Percentiles rank a stretch among this genome's conserved stretches.
Evolutionary conservation across 2,888 invertebrate genomes (phyloP).

Genomic region (Cosmia pyralina): DNA sequence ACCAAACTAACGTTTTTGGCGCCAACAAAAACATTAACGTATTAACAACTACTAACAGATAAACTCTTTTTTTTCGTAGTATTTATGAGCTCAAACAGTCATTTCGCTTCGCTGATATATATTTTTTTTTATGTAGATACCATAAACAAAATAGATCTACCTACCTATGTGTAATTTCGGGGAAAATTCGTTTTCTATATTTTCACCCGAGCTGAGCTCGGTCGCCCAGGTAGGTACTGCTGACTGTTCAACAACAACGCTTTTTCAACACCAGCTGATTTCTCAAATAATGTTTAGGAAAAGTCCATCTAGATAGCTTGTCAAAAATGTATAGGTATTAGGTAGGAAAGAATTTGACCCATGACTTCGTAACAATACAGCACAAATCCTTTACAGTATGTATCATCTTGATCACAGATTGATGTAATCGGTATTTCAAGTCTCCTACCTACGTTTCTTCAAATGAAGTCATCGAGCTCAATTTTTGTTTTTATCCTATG

Average conservation of each 20-base stretch:
- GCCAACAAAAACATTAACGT: too few relatives aligned
- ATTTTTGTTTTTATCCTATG: slow-evolving; percentile 47
- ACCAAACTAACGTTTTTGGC: too few relatives aligned
- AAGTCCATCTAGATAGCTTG: neutral
- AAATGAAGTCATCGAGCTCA: slow-evolving; percentile 46
- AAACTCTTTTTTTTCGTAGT: too few relatives aligned
- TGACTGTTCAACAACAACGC: neutral
- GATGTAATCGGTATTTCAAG: slow-evolving; percentile 48
- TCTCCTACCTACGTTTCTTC: slow-evolving; percentile 30
- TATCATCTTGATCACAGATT: slow-evolving; percentile 10
- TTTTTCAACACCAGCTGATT: neutral
- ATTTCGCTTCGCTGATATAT: too few relatives aligned
- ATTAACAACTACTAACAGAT: too few relatives aligned
- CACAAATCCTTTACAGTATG: slow-evolving; percentile 1
- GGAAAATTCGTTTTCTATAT: too few relatives aligned
- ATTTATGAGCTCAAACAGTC: too few relatives aligned
- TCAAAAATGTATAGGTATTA: neutral
- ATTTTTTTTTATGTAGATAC: too few relatives aligned
- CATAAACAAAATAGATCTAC: too few relatives aligned
- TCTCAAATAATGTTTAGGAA: neutral
- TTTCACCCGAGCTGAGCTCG: too few relatives aligned
- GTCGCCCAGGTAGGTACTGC: too few relatives aligned
- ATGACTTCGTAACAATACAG: neutral
- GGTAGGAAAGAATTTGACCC: neutral
- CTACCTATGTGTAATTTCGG: too few relatives aligned